Percentiles rank a stretch among this genome's conserved stretches.
These are phyloP conservation scores for Henricia sp. DNA, from an alignment of 53 echinoderm and acorn worm species.

Conservation along the genomic window DNA sequence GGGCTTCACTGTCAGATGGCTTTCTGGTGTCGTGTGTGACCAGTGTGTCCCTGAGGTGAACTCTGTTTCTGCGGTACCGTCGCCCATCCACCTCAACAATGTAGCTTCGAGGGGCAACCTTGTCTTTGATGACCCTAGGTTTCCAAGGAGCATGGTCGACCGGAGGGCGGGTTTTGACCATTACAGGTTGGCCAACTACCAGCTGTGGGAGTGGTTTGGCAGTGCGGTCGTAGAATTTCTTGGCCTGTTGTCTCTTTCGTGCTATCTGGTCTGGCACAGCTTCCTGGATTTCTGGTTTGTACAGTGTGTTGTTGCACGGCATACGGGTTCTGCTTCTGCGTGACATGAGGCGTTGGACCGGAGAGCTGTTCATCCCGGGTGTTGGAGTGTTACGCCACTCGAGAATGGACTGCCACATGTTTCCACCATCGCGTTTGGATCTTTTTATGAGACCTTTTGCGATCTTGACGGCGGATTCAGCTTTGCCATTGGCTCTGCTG, in stretches of 20 bases:
- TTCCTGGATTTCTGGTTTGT: conserved; percentile 2
- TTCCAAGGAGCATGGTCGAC: neutral
- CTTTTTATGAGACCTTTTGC: neutral
- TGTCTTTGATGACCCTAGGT: neutral
- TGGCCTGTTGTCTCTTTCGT: conserved; percentile 9
- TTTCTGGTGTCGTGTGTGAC: too few relatives aligned
- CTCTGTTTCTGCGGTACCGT: too few relatives aligned
- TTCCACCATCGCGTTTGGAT: neutral
- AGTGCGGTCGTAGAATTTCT: conserved; percentile 1
- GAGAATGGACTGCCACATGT: conserved; percentile 11
- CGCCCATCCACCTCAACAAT: too few relatives aligned
- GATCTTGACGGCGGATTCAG: conserved; percentile 10
- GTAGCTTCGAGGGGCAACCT: neutral
- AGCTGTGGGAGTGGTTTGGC: conserved; percentile 13
- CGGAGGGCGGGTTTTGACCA: neutral
- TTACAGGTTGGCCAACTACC: conserved; percentile 16
- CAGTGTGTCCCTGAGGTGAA: too few relatives aligned
- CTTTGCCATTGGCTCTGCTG: neutral
- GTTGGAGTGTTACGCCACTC: conserved; percentile 5
- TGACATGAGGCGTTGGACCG: conserved; percentile 10
- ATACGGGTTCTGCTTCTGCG: neutral
- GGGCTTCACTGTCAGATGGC: too few relatives aligned
- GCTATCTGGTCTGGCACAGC: neutral
- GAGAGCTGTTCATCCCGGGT: conserved; percentile 17
- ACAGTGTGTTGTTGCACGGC: conserved; percentile 16